Evolutionary conservation across 37 sponge, comb jelly and placozoan species (phyloP).

Genomic region (Axinella damicornis): DNA sequence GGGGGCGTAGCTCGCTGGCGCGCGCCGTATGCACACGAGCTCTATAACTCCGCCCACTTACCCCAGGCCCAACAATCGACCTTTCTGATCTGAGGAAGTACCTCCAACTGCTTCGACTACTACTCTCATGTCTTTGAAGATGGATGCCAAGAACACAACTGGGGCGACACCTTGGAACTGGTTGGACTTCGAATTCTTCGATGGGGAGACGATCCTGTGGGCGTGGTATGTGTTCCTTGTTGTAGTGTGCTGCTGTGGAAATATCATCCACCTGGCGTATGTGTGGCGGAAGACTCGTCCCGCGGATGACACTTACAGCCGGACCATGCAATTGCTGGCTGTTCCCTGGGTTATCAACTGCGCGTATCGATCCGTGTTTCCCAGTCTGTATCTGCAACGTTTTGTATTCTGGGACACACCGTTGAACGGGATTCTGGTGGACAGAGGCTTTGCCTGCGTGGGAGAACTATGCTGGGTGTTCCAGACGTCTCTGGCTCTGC

Average conservation of each 20-base stretch:
- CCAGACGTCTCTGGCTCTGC: conserved; percentile 14
- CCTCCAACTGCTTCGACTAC: too few relatives aligned
- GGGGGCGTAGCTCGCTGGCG: too few relatives aligned
- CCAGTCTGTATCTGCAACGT: conserved; percentile 31
- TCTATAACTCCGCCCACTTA: too few relatives aligned
- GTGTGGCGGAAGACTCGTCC: neutral
- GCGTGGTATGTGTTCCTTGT: conserved; percentile 28
- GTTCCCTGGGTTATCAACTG: conserved; percentile 14
- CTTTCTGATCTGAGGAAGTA: too few relatives aligned
- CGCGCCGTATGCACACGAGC: too few relatives aligned
- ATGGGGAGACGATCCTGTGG: conserved; percentile 5
- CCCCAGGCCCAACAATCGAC: too few relatives aligned
- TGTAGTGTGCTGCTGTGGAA: conserved; percentile 8
- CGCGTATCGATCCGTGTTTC: conserved; percentile 21
- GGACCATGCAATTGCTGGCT: conserved; percentile 14
- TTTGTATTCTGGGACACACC: conserved; percentile 29
- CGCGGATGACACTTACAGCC: conserved; percentile 20
- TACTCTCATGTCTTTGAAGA: too few relatives aligned
- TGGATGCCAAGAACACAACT: too few relatives aligned
- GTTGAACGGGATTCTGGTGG: conserved; percentile 21
- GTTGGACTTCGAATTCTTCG: too few relatives aligned
- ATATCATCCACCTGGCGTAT: conserved; percentile 11
- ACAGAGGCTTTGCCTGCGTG: conserved; percentile 21
- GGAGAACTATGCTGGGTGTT: conserved; percentile 13
- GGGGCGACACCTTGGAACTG: too few relatives aligned